Conservation (phyloP, 2,888 invertebrate genomes). For the Anthoptus insignis region DNA sequence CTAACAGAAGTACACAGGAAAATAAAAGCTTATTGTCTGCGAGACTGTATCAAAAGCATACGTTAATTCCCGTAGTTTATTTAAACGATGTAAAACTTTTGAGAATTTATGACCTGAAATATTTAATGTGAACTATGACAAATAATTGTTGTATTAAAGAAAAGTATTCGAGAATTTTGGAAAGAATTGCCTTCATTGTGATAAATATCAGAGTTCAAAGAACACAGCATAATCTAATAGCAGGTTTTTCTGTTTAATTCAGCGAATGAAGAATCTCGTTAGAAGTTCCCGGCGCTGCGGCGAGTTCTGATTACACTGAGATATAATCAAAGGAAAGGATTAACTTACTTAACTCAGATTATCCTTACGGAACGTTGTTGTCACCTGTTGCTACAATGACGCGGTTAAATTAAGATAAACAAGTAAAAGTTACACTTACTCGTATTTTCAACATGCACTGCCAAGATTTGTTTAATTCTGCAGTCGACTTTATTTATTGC, state of each 20-base stretch:
- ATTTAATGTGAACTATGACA: background rate
- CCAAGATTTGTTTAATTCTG: no score
- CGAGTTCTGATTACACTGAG: background rate
- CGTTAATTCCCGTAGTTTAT: background rate
- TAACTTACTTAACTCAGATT: background rate
- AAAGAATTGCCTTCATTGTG: background rate
- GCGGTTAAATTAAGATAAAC: no score
- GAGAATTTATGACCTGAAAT: background rate
- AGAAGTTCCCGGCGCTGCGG: background rate
- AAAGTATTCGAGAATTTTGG: background rate
- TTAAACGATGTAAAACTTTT: background rate
- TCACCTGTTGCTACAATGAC: background rate
- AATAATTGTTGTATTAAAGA: background rate
- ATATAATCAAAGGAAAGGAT: constrained; percentile 3
- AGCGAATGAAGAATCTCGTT: background rate
- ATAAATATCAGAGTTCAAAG: background rate
- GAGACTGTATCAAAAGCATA: constrained; percentile 10
- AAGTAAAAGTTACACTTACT: no score
- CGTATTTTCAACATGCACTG: no score
- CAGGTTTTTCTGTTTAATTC: background rate
- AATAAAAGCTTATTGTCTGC: constrained; percentile 18
- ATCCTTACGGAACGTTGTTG: background rate
- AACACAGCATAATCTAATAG: background rate
- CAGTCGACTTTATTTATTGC: no score
- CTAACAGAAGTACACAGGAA: constrained; percentile 6